Evolutionary conservation across 2,797 vertebrate genomes (phyloP).

Genomic region (Pangasius djambal): DNA sequence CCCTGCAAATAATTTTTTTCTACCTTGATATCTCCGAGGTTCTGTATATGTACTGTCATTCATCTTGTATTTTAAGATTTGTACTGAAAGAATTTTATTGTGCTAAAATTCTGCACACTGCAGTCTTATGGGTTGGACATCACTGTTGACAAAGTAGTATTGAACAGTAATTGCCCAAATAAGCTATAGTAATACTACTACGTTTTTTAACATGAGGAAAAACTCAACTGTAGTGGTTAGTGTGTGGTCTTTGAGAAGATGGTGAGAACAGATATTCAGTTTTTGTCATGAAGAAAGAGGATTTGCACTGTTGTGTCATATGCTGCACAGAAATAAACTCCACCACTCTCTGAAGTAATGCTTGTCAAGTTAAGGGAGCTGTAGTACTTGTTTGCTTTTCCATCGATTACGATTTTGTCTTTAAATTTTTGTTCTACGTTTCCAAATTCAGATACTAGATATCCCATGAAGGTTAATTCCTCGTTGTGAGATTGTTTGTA

Average conservation of each 20-base stretch:
- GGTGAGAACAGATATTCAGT: neutral
- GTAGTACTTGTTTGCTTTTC: constrained; percentile 27
- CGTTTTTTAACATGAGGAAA: neutral
- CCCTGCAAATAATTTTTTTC: neutral
- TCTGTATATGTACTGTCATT: neutral
- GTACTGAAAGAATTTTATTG: neutral
- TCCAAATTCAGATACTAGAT: constrained; percentile 29
- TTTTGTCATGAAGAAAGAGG: constrained; percentile 15
- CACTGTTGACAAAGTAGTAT: neutral
- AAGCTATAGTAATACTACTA: neutral
- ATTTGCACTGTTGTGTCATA: constrained; percentile 50
- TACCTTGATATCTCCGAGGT: neutral
- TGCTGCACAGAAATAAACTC: constrained; percentile 59
- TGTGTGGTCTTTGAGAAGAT: neutral
- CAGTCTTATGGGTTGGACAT: neutral
- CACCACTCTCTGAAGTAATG: constrained; percentile 26
- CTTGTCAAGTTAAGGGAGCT: constrained; percentile 37
- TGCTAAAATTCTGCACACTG: neutral
- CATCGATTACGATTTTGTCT: constrained; percentile 33
- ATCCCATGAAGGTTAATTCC: constrained; percentile 46
- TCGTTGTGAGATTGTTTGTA: constrained; percentile 45
- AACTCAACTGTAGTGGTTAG: constrained; percentile 18
- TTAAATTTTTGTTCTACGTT: constrained; percentile 22
- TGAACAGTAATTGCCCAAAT: neutral
- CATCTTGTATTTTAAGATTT: neutral